phyloP scores from a whole-genome alignment of 2,113 vertebrate genomes.

The Dromiciops gliroides region DNA sequence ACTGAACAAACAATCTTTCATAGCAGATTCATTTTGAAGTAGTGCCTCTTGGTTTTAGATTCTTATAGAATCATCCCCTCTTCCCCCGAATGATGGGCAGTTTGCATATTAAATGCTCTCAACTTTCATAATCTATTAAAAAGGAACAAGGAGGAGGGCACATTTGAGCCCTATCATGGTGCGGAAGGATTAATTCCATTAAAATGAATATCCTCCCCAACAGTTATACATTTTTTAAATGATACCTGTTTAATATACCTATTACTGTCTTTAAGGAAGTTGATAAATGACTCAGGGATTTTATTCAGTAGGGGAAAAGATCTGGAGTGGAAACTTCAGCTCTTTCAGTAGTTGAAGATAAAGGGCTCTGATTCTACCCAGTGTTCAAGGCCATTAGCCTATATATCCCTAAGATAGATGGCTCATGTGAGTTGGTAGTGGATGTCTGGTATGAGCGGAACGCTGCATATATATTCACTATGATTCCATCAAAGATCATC shows the following conservation, averaged over 20 bases:
- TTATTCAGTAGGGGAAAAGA: constrained; percentile 46
- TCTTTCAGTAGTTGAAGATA: background rate
- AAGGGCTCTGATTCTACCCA: background rate
- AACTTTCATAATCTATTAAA: constrained; percentile 34
- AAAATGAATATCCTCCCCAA: constrained; percentile 44
- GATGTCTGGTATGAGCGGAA: background rate
- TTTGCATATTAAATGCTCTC: constrained; percentile 45
- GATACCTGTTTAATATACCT: constrained; percentile 37
- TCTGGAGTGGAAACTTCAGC: background rate
- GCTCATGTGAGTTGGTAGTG: background rate
- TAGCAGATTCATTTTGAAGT: background rate
- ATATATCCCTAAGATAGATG: background rate
- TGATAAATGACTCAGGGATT: constrained; percentile 41
- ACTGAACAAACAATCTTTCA: background rate
- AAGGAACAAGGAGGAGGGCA: constrained; percentile 6
- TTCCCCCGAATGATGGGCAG: constrained; percentile 46
- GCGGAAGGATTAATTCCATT: constrained; percentile 45
- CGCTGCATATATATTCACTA: background rate
- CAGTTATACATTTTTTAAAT: constrained; percentile 33
- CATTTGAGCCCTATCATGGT: background rate
- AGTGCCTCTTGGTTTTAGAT: background rate
- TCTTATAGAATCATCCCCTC: background rate
- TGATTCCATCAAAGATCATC: constrained; percentile 25
- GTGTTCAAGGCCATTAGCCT: background rate
- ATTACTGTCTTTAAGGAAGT: constrained; percentile 50